phyloP scores from a whole-genome alignment of 2,113 vertebrate genomes.

The Eulemur rufifrons region DNA sequence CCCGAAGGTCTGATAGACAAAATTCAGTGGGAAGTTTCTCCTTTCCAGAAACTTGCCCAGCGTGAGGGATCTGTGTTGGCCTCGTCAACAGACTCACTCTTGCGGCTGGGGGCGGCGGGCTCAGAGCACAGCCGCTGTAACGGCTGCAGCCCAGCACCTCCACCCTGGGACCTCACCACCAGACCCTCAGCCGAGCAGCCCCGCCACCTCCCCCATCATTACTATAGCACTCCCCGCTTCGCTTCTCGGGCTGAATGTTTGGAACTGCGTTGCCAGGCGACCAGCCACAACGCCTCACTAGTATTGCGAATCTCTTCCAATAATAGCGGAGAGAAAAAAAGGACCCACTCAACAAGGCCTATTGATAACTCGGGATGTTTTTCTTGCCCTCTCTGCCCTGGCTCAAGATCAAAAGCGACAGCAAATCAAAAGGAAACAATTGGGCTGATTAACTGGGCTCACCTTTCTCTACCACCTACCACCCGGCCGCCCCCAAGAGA shows the following conservation, averaged over 20 bases:
- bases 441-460: neutral
- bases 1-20: neutral
- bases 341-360: slow-evolving; percentile 40
- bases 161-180: neutral
- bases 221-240: slow-evolving; percentile 54
- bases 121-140: neutral
- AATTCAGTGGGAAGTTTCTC: neutral
- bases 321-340: slow-evolving; percentile 66
- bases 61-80: neutral
- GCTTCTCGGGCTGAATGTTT: slow-evolving; percentile 76
- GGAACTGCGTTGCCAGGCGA: slow-evolving; percentile 82
- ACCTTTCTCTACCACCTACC: fast-evolving
- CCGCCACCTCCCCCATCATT: neutral
- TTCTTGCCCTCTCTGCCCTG: neutral
- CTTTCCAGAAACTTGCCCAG: neutral
- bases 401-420: neutral
- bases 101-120: too few relatives aligned
- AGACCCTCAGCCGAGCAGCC: neutral
- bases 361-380: neutral
- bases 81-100: neutral
- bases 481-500: neutral
- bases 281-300: slow-evolving; percentile 65
- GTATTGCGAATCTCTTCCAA: slow-evolving; percentile 72
- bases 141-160: neutral
- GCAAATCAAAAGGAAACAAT: neutral